Evolutionary conservation across 2,888 invertebrate genomes (phyloP).

Genomic region (Lycophotia porphyrea): DNA sequence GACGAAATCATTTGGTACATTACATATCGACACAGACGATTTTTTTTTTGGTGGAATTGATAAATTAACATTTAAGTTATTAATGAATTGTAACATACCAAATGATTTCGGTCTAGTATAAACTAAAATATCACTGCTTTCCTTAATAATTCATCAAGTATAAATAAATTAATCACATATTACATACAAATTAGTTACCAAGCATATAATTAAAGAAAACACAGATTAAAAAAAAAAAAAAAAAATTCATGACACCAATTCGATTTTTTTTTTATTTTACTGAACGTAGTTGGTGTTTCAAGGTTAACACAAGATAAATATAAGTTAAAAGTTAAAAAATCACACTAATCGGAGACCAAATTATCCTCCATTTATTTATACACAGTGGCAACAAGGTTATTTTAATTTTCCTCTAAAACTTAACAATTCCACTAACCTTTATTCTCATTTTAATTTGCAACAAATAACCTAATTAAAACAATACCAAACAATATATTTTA

Average conservation of each 20-base stretch:
- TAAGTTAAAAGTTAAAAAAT: constrained; percentile 37
- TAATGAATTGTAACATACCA: neutral
- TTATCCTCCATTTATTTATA: neutral
- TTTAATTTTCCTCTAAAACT: neutral
- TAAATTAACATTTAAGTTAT: no score
- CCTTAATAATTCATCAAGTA: neutral
- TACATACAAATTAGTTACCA: neutral
- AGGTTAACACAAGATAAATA: neutral
- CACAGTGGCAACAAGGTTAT: neutral
- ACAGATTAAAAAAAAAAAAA: neutral
- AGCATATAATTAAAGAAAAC: neutral
- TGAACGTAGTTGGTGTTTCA: neutral
- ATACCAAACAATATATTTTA: constrained; percentile 42
- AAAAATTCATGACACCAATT: neutral
- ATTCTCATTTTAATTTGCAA: constrained; percentile 31
- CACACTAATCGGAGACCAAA: neutral
- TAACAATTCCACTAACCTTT: neutral
- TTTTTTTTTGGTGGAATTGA: no score
- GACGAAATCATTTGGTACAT: neutral
- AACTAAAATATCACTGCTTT: neutral
- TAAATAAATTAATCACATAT: neutral
- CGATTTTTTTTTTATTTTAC: neutral
- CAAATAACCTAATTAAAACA: constrained; percentile 55
- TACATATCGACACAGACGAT: no score
- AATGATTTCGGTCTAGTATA: neutral